Base-by-base conservation (phyloP, 1,140 invertebrate species). In the Zaprionus taronus region DNA sequence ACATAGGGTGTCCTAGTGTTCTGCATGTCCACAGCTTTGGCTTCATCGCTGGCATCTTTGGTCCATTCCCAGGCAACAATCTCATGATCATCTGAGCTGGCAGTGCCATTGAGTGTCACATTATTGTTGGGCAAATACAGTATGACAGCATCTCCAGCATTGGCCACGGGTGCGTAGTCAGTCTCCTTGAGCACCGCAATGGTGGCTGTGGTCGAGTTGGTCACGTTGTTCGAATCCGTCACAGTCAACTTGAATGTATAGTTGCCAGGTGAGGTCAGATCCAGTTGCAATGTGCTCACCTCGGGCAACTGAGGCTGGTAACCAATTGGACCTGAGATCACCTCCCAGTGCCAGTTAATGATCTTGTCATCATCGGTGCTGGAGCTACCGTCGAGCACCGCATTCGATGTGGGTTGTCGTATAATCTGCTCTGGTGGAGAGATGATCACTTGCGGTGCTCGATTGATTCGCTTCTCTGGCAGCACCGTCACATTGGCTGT, bases 11-110 rank as follows among this genome's bases (percentile, higher is more conserved):
- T 98, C 80, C 97, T 95, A 0, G 98, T 98, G 75, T 98, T 97
- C 94, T 98, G 97, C 97, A 98, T 98, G 91, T 98, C 98, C 15
- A 97, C 97, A 11, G 97, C 97, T 93, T 97, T 97, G 31, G 89
- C 86, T 66, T 97, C 95, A 91, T 97, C 97, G 47, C 96, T 96
- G 1, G 96, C 95, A 66, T 96, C 96, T 91, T 98, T 98, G 0
- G 96, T 98, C 98, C 98, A 99, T 93, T 98, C 97, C 96, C 98
- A 99, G 31, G 95, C 96, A 0, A 95, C 95, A 75, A 99, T 99
- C 55, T 97, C 97, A 91, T 98, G 96, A 93, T 99, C 98, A 92
- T 99, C 98, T 0, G 96, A 97, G 66, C 97, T 98, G 47, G 96
- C 93, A 91, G 97, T 99, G 15, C 98, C 98, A 92, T 98, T 98